Base-by-base conservation (phyloP, 2,113 vertebrate species). In the Agapornis roseicollis region DNA sequence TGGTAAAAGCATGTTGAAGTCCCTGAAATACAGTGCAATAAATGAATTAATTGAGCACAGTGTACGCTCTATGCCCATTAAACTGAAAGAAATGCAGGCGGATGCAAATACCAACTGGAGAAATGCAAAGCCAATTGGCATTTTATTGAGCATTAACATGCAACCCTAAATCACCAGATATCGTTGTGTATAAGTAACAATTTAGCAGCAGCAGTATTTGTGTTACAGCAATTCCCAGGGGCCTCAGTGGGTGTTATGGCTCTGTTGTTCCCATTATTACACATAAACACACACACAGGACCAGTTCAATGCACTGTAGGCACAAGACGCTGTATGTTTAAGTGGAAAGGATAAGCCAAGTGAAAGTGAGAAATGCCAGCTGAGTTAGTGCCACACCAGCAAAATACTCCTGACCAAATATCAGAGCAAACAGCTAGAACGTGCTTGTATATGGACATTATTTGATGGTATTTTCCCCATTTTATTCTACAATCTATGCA, bases 321-420 rank as follows among this genome's bases (percentile, higher is more conserved):
- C n/a, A 49, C 7, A 3, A 25, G 68, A 31, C 1, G 2, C 33
- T 18, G 31, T 24, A 25, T 0, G 1, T 18, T 1, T 3, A 37
- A 58, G 9, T 9, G 16, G 19, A 35, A 71, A 47, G 56, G 47
- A n/a, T 5, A 9, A 41, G 49, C 1, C 1, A 37, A 37, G 19
- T 0, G 16, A 29, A 53, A 19, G 16, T 2, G 17, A 46, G 18
- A 68, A 58, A 9, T 13, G 29, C 6, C 6, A 1, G 46, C 9
- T 61, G 27, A 39, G 1, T 6, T 7, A 10, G 11, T 7, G 5
- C 23, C 19, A 3, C 1, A 7, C 10, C 3, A 4, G 3, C 24
- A 66, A 66, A 66, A 58, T 6, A 12, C 9, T 42, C 50, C 50
- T 27, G 20, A 49, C 3, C 10, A 27, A 25, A 16, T 0, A 0